Evolutionary conservation across 2,888 invertebrate genomes (phyloP).

Genomic region (Choreutis nemorana): DNA sequence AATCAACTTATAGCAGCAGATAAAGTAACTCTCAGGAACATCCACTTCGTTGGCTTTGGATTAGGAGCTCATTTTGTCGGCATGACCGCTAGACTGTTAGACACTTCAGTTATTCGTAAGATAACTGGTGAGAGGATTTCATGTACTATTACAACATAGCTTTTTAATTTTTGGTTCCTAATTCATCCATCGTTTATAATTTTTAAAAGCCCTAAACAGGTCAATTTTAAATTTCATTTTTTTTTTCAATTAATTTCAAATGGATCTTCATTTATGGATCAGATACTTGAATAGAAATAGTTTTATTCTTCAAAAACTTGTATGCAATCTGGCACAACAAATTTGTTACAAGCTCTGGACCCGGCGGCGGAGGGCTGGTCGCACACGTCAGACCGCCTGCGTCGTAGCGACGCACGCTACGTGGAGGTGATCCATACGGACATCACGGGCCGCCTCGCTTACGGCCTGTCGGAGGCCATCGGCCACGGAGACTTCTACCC

Average conservation of each 20-base stretch:
- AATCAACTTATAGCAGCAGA: constrained; percentile 8
- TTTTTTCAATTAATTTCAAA: too few relatives aligned
- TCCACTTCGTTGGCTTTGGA: constrained; percentile 35
- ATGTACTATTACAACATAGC: too few relatives aligned
- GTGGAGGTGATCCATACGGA: constrained; percentile 47
- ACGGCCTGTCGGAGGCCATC: constrained; percentile 70
- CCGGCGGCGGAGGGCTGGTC: constrained; percentile 29
- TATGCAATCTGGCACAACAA: too few relatives aligned
- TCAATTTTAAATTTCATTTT: too few relatives aligned
- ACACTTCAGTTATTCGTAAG: constrained; percentile 20
- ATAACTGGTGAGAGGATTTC: constrained; percentile 38
- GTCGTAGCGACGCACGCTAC: constrained; percentile 25
- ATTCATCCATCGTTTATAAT: too few relatives aligned
- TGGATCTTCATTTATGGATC: background rate
- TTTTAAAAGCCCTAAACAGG: too few relatives aligned
- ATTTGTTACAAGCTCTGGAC: constrained; percentile 39
- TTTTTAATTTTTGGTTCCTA: too few relatives aligned
- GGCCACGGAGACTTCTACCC: constrained; percentile 90
- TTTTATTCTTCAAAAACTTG: constrained; percentile 8
- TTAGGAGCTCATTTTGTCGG: constrained; percentile 40
- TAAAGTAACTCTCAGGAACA: constrained; percentile 9
- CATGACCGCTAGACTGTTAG: constrained; percentile 20
- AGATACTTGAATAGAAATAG: background rate
- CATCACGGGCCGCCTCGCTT: constrained; percentile 1
- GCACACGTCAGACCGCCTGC: constrained; percentile 18